Percentiles rank a stretch among this genome's conserved stretches.
Conservation (phyloP, 2,113 vertebrate genomes). For the Chionodraco myersi region DNA sequence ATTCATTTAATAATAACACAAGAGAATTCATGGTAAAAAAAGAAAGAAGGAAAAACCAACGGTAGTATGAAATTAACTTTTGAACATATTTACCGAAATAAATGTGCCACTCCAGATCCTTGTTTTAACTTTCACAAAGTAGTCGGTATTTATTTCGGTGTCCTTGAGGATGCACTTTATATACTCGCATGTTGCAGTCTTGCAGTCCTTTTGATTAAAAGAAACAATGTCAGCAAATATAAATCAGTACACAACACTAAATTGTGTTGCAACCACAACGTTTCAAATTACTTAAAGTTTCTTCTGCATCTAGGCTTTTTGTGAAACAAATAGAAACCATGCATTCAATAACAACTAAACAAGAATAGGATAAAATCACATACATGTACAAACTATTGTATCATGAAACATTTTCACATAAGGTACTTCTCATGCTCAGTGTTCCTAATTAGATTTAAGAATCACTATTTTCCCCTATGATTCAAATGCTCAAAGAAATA, state of each 20-base stretch:
- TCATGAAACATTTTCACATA: not conserved
- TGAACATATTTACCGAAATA: constrained; percentile 83
- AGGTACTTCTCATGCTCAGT: not conserved
- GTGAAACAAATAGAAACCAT: not conserved
- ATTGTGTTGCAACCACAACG: not conserved
- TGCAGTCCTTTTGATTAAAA: constrained; percentile 85
- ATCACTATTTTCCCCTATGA: not conserved
- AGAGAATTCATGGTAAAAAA: not conserved
- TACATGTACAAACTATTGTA: not conserved
- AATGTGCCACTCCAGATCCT: constrained; percentile 93
- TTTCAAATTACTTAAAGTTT: not conserved
- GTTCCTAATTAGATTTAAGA: not conserved
- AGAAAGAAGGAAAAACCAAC: not conserved
- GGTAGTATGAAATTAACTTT: not conserved
- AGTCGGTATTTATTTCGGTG: constrained; percentile 80
- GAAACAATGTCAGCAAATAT: not conserved
- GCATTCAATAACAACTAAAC: not conserved
- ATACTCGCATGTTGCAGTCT: constrained; percentile 82
- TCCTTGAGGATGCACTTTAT: constrained; percentile 89
- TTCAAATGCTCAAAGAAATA: not conserved
- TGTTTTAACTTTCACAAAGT: constrained; percentile 88
- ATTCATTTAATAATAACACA: not conserved
- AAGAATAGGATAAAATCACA: not conserved
- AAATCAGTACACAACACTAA: not conserved
- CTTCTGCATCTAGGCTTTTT: not conserved